Base-by-base conservation (phyloP, 2,797 vertebrate genomes). In the Onychomys torridus region DNA sequence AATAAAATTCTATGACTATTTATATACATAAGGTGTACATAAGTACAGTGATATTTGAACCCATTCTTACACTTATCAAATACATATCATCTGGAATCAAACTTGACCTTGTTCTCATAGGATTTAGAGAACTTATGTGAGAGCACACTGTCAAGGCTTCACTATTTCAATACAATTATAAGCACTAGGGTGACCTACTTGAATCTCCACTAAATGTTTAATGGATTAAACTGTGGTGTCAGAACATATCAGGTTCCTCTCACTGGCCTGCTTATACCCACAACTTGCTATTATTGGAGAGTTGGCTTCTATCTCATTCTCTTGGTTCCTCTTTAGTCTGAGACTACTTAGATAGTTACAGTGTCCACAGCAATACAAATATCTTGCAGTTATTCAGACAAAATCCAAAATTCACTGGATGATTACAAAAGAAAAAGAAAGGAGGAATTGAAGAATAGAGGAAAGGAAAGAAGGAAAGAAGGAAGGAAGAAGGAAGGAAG, bases 291-390 rank as follows among this genome's bases (percentile, higher is more conserved):
- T 57, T 17, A 37, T 29, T 63, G 55, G 16, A 78, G 86, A 84
- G 12, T 37, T 93, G 94, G 34, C 43, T 71, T 93, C 43, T 87
- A 59, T n/a, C 2, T 83, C 19, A 21, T 92, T 75, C 37, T 94
- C 7, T 34, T 43, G 34, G 77, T 89, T 92, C 49, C 85, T 75
- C 29, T 13, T 5, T 19, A 6, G 61, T n/a, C 85, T 77, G 92
- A 49, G 84, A 71, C 89, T 2, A 14, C 91, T 96, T 46, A 93
- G 84, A 43, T 89, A 89, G 91, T 73, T 52, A 19, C 55, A 90
- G 49, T 52, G 63, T 6, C 13, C 77, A 96, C 1, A 83, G 82
- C 52, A 82, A 82, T 69, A 59, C 65, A 95, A 92, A 84, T 7
- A 96, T 29, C 57, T 83, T 75, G 10, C 8, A 21, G 1, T 5